Conservation (phyloP, 1,140 invertebrate genomes). For the Nixonia krombeini region DNA sequence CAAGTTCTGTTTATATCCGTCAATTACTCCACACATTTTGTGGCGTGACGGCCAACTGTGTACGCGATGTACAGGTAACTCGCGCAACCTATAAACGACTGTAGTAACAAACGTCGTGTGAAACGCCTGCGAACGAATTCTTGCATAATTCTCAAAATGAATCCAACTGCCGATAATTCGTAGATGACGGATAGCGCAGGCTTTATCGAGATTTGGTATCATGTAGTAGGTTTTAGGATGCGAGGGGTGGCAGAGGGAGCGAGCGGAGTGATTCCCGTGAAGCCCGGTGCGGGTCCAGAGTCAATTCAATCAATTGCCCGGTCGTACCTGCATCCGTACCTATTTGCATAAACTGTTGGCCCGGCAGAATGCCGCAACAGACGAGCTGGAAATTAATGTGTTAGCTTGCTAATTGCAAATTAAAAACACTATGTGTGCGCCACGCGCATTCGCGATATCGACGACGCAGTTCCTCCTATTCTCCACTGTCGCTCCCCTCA, state of each 20-base stretch:
- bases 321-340: constrained; percentile 45
- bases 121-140: too few species aligned
- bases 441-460: constrained; percentile 8
- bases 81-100: too few species aligned
- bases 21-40: too few species aligned
- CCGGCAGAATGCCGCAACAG: constrained; percentile 62
- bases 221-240: constrained; percentile 26
- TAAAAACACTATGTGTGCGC: constrained; percentile 62
- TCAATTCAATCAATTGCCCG: constrained; percentile 71
- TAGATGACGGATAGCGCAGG: background rate
- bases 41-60: too few species aligned
- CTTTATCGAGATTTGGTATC: constrained; percentile 27
- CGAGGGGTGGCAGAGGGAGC: constrained; percentile 4
- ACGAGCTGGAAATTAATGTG: constrained; percentile 70
- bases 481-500: too few species aligned
- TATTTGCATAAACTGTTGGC: constrained; percentile 67
- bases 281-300: constrained; percentile 49
- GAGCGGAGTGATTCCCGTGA: constrained; percentile 22
- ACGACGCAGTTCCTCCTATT: constrained; percentile 20
- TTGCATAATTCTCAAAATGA: too few species aligned
- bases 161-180: too few species aligned
- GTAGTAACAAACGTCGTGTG: too few species aligned
- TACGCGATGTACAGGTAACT: too few species aligned
- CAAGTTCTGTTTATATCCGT: too few species aligned
- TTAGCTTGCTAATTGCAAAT: constrained; percentile 70